Conservation (phyloP, 1,140 invertebrate genomes). For the Tetraneura akinire region DNA sequence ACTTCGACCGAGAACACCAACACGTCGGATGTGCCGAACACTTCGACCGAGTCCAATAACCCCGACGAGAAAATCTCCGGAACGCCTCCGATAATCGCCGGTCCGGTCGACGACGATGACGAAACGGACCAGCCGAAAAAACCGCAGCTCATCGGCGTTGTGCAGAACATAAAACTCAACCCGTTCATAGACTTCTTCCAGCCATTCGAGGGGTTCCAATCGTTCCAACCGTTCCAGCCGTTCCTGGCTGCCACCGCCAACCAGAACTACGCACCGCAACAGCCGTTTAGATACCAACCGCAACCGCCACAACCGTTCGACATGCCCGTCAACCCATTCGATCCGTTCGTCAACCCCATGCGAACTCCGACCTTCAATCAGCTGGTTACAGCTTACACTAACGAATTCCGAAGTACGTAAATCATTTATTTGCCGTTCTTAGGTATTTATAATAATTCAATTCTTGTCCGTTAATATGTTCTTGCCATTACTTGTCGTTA, state of each 20-base stretch:
- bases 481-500: no score
- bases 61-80: background rate
- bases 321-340: background rate
- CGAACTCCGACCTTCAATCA: background rate
- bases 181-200: background rate
- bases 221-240: background rate
- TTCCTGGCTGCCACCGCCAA: background rate
- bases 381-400: slow-evolving; percentile 17
- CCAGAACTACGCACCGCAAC: background rate
- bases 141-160: background rate
- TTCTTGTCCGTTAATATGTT: no score
- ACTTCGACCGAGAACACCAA: no score
- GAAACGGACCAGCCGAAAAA: no score
- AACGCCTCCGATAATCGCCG: background rate
- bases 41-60: background rate
- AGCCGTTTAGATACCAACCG: background rate
- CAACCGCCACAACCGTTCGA: background rate
- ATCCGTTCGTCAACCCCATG: background rate
- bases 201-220: background rate
- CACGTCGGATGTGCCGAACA: background rate
- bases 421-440: background rate
- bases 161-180: background rate
- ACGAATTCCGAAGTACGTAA: slow-evolving; percentile 21
- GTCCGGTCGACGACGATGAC: no score
- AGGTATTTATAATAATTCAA: no score